A percentile compares a stretch with the other conserved stretches of the same genome.
Conservation (phyloP, 2,888 invertebrate species). For the Machimus atricapillus region DNA sequence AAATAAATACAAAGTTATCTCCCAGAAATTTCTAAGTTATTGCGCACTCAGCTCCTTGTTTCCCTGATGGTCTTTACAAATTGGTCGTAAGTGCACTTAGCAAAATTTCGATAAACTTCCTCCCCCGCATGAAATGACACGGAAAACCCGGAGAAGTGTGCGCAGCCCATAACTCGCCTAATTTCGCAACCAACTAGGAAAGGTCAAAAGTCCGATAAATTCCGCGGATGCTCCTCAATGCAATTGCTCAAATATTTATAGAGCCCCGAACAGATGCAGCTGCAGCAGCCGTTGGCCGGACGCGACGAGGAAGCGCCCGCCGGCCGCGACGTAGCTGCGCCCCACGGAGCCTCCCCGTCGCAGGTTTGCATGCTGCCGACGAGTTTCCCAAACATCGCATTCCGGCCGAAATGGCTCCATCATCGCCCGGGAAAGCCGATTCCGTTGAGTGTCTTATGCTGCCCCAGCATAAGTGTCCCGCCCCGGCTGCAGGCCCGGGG, state of each 20-base stretch:
- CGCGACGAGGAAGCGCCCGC: neutral
- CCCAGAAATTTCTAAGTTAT: neutral
- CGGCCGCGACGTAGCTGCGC: neutral
- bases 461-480: neutral
- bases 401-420: neutral
- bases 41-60: neutral
- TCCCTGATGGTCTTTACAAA: neutral
- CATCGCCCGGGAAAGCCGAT: neutral
- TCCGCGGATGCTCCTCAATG: neutral
- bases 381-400: neutral
- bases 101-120: neutral
- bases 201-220: neutral
- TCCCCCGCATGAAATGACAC: neutral
- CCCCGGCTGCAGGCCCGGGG: neutral
- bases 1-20: neutral
- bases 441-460: neutral
- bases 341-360: neutral
- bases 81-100: neutral
- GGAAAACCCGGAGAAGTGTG: neutral
- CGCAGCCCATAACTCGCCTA: neutral
- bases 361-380: neutral
- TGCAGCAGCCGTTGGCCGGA: neutral
- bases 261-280: neutral
- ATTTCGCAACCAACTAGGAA: neutral
- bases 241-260: neutral